phyloP scores from a whole-genome alignment of 2,797 vertebrate species.

The Fratercula arctica region DNA sequence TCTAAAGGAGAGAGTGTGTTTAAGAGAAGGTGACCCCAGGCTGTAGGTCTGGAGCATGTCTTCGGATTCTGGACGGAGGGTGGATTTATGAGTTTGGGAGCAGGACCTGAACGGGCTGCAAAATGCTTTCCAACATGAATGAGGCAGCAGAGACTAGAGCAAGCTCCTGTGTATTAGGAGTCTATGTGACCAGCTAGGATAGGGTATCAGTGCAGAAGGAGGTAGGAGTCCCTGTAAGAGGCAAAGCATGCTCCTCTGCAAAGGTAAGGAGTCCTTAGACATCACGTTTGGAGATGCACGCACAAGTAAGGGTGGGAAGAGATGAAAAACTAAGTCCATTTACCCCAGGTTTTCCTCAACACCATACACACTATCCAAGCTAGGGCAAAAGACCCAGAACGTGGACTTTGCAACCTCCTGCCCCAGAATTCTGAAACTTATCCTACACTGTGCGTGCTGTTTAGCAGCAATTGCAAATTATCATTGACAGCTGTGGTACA shows the following conservation, averaged over 20 bases:
- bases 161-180: not conserved
- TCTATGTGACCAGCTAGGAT: not conserved
- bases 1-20: not conserved
- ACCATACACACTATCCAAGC: not conserved
- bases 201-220: not conserved
- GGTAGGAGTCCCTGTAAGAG: not conserved
- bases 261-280: not conserved
- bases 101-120: not conserved
- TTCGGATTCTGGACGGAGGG: not conserved
- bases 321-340: not conserved
- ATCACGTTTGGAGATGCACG: not conserved
- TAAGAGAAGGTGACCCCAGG: not conserved
- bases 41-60: not conserved
- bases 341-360: not conserved
- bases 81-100: not conserved
- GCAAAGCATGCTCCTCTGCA: not conserved
- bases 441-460: not conserved
- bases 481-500: not conserved
- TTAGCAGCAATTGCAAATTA: not conserved
- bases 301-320: not conserved
- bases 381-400: not conserved
- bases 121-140: not conserved
- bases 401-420: not conserved
- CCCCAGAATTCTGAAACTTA: not conserved
- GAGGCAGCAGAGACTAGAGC: not conserved